phyloP scores from a whole-genome alignment of 2,888 invertebrate species.

The Drosophila paucipuncta region DNA sequence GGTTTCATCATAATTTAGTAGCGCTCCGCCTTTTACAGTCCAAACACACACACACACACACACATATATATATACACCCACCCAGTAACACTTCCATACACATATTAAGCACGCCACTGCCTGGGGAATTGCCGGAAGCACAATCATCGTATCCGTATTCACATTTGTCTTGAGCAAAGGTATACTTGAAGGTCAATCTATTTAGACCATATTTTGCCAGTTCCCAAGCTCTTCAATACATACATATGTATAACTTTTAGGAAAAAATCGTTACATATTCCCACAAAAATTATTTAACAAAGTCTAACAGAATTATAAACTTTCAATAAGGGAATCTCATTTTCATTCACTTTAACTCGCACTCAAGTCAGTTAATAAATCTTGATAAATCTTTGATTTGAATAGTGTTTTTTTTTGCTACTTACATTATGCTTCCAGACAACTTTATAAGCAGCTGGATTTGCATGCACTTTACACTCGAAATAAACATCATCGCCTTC shows the following conservation, averaged over 20 bases:
- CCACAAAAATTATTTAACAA: too few relatives aligned
- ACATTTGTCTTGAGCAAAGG: slow-evolving; percentile 47
- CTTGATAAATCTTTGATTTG: slow-evolving; percentile 35
- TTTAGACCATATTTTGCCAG: not conserved
- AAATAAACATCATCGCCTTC: slow-evolving; percentile 93
- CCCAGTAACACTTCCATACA: not conserved
- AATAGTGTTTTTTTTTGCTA: slow-evolving; percentile 71
- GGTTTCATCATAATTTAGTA: slow-evolving; percentile 69
- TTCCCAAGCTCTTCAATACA: not conserved
- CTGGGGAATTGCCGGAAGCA: slow-evolving; percentile 71
- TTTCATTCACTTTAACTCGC: not conserved
- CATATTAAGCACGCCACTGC: slow-evolving; percentile 55
- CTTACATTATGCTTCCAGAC: slow-evolving; percentile 93
- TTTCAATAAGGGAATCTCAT: slow-evolving; percentile 1
- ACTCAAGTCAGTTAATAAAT: slow-evolving; percentile 31
- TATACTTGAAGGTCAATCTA: slow-evolving; percentile 60
- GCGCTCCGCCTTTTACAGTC: slow-evolving; percentile 7
- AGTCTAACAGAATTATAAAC: not conserved
- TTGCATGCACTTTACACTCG: slow-evolving; percentile 92
- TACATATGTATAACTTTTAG: not conserved
- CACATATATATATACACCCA: not conserved
- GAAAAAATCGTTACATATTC: not conserved
- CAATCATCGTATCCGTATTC: slow-evolving; percentile 28
- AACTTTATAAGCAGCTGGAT: slow-evolving; percentile 92
- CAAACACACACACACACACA: slow-evolving; percentile 6